Conservation (phyloP, 2,888 invertebrate genomes). For the Cheilosia pagana region DNA sequence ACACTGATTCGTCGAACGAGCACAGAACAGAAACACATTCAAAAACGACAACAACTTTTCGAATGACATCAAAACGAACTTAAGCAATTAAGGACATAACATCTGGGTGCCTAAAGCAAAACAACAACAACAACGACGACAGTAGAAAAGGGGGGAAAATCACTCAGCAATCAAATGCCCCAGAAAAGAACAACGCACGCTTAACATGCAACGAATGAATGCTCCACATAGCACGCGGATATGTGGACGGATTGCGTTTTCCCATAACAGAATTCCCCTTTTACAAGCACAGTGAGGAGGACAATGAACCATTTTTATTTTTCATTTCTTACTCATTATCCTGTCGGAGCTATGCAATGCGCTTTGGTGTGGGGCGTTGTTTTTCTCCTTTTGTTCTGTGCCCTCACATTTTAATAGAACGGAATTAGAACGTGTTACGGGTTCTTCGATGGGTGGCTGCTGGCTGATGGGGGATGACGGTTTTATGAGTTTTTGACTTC, state of each 20-base stretch:
- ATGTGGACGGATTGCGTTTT: slow-evolving; percentile 59
- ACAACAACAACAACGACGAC: slow-evolving; percentile 44
- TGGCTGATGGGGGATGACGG: slow-evolving; percentile 14
- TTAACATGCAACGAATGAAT: slow-evolving; percentile 72
- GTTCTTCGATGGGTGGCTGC: slow-evolving; percentile 6
- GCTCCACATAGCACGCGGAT: slow-evolving; percentile 66
- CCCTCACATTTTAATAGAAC: slow-evolving; percentile 43
- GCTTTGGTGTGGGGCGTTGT: not conserved
- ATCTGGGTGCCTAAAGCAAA: slow-evolving; percentile 54
- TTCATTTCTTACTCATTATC: slow-evolving; percentile 57
- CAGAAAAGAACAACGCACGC: slow-evolving; percentile 70
- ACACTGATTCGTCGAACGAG: not conserved
- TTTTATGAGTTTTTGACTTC: slow-evolving; percentile 46
- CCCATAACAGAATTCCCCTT: slow-evolving; percentile 34
- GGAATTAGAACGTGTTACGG: slow-evolving; percentile 59
- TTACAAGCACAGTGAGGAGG: slow-evolving; percentile 54
- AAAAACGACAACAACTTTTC: slow-evolving; percentile 54
- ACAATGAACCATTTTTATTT: slow-evolving; percentile 66
- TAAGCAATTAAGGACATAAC: slow-evolving; percentile 70
- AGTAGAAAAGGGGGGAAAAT: slow-evolving; percentile 42
- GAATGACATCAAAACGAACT: slow-evolving; percentile 72
- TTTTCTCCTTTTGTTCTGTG: slow-evolving; percentile 10
- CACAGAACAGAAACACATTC: not conserved
- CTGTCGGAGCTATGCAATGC: slow-evolving; percentile 51
- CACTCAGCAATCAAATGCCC: slow-evolving; percentile 72